Conservation (phyloP, 2,113 vertebrate genomes). For the Pteropus alecto region DNA sequence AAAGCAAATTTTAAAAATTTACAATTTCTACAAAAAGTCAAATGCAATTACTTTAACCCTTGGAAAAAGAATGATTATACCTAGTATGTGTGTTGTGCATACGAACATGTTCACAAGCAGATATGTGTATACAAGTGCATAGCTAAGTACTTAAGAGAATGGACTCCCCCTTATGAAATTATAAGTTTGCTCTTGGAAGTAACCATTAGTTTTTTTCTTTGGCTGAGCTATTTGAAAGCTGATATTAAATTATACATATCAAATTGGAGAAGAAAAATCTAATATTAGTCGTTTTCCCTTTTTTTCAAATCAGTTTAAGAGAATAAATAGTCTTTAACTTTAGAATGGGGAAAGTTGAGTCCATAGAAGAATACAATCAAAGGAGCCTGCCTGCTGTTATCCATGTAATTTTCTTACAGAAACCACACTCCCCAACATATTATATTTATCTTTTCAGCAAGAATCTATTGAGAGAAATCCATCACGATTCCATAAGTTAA, state of each 20-base stretch:
- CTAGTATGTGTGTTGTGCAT: background rate
- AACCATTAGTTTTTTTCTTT: background rate
- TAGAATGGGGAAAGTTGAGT: background rate
- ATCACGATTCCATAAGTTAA: background rate
- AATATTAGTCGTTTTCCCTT: conserved; percentile 3
- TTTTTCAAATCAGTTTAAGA: background rate
- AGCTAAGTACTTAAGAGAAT: background rate
- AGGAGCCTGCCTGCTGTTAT: background rate
- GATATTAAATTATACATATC: background rate
- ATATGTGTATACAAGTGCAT: background rate
- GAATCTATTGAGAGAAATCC: background rate
- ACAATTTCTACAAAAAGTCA: background rate
- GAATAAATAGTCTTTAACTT: background rate
- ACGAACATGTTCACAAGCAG: background rate
- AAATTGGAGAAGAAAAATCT: background rate
- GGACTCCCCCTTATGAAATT: background rate
- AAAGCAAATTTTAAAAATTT: background rate
- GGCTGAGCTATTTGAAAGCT: background rate
- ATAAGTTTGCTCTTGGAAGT: background rate
- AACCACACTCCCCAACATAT: background rate
- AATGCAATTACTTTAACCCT: background rate
- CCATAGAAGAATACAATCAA: background rate
- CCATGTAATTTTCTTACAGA: background rate
- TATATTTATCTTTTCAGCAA: background rate
- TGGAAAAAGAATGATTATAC: background rate